Conservation (phyloP, 53 echinoderm and acorn worm species). For the Holothuria scabra region DNA sequence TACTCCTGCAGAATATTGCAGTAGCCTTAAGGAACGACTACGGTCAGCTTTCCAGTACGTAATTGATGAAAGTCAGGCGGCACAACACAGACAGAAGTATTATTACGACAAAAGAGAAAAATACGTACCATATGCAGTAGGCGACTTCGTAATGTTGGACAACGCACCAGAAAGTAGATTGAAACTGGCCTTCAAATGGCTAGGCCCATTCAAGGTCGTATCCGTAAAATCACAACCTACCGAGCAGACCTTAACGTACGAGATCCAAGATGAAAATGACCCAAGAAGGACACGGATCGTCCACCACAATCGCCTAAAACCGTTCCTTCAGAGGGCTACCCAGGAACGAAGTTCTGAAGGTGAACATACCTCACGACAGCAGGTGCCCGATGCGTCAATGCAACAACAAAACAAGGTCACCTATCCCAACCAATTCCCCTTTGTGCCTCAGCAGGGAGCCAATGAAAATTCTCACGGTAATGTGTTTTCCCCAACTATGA, state of each 20-base stretch:
- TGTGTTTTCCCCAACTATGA: no score
- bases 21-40: constrained; percentile 19
- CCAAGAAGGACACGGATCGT: background rate
- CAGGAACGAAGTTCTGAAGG: no score
- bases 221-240: background rate
- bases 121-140: background rate
- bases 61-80: background rate
- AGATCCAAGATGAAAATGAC: background rate
- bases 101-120: background rate
- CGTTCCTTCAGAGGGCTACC: no score
- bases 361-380: no score
- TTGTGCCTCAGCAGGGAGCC: no score
- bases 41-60: background rate
- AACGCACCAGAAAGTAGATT: background rate
- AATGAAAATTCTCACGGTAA: no score
- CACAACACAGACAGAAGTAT: constrained; percentile 13
- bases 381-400: no score
- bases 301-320: background rate
- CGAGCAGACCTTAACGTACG: background rate
- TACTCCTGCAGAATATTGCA: constrained; percentile 30
- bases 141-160: background rate
- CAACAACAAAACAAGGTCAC: no score
- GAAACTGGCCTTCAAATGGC: background rate
- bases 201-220: background rate
- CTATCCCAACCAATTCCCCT: no score